Evolutionary conservation across 2,113 vertebrate genomes (phyloP).

Genomic region (Columba janthina): DNA sequence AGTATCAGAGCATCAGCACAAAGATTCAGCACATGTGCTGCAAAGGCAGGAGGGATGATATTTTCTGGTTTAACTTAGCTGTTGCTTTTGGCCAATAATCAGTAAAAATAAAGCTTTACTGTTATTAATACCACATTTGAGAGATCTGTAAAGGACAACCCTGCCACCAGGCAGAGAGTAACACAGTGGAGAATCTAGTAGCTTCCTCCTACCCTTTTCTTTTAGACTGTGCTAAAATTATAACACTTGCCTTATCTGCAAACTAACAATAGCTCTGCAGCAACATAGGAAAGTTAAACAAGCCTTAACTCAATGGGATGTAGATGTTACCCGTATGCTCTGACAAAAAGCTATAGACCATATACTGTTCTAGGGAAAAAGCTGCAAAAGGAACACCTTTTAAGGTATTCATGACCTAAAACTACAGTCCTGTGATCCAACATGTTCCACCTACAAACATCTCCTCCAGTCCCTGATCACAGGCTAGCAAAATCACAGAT

Average conservation of each 20-base stretch:
- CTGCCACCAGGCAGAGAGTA: background rate
- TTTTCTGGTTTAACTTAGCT: background rate
- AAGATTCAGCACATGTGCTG: background rate
- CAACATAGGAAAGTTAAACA: conserved; percentile 38
- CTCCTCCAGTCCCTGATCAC: background rate
- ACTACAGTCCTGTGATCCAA: background rate
- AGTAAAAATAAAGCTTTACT: conserved; percentile 11
- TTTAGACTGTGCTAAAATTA: background rate
- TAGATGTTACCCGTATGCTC: background rate
- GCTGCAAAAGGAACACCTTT: background rate
- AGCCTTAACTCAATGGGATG: background rate
- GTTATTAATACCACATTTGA: background rate
- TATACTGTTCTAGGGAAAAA: background rate
- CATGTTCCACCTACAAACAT: background rate
- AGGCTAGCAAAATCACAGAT: background rate
- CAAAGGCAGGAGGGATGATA: background rate
- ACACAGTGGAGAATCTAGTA: background rate
- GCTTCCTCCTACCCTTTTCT: background rate
- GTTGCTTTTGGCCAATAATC: background rate
- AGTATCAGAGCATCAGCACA: background rate
- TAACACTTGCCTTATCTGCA: conserved; percentile 25
- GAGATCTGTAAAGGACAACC: conserved; percentile 8
- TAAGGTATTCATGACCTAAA: background rate
- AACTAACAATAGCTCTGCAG: conserved; percentile 17
- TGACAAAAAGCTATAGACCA: background rate